phyloP scores from a whole-genome alignment of 2,888 invertebrate species.

The Lepidocyrtoides sp. region DNA sequence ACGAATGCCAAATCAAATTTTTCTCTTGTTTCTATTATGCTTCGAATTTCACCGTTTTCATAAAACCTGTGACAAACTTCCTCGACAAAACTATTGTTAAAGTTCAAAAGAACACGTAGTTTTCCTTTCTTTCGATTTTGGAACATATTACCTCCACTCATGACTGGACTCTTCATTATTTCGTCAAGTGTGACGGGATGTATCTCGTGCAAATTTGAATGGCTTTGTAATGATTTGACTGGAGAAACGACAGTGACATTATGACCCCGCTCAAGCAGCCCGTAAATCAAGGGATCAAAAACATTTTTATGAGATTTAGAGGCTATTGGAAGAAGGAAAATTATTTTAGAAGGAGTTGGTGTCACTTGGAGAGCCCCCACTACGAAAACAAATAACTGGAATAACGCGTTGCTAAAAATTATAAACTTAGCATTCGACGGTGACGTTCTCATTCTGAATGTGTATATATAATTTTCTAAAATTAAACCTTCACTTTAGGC shows the following conservation, averaged over 20 bases:
- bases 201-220: conserved; percentile 86
- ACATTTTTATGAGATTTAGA: conserved; percentile 87
- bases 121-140: conserved; percentile 57
- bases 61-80: conserved; percentile 73
- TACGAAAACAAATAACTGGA: no score
- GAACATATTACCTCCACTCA: conserved; percentile 68
- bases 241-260: conserved; percentile 85
- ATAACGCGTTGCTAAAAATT: no score
- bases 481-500: no score
- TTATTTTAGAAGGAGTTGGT: conserved; percentile 66
- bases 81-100: conserved; percentile 13
- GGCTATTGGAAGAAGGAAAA: conserved; percentile 81
- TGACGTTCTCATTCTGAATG: no score
- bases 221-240: conserved; percentile 86
- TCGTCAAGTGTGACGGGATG: conserved; percentile 56
- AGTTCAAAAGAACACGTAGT: background rate
- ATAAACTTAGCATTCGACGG: no score
- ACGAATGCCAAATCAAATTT: conserved; percentile 85
- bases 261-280: conserved; percentile 85
- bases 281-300: conserved; percentile 86
- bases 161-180: background rate
- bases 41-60: conserved; percentile 65
- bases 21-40: conserved; percentile 41
- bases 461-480: no score
- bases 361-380: no score